A percentile compares a stretch with the other conserved stretches of the same genome.
These are phyloP conservation scores for Ambastaia sidthimunki DNA, from an alignment of 2,797 vertebrate genomes.

Conservation along the genomic window DNA sequence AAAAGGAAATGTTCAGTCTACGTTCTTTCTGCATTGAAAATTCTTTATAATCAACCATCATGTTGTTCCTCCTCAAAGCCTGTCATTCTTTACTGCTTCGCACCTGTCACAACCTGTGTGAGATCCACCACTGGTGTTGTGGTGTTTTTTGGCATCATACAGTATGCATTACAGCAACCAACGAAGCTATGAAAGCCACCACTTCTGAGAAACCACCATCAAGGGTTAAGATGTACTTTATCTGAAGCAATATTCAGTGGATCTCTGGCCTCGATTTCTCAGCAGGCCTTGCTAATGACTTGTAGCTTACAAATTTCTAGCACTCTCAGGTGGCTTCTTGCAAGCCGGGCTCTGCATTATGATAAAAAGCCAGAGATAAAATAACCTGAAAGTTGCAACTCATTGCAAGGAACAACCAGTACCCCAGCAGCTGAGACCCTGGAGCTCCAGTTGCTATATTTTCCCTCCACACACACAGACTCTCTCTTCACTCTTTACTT, in stretches of 20 bases:
- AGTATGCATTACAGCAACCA: slow-evolving; percentile 67
- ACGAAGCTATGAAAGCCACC: slow-evolving; percentile 67
- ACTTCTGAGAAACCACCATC: slow-evolving; percentile 58
- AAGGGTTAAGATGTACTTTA: slow-evolving; percentile 77
- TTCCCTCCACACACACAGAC: slow-evolving; percentile 65
- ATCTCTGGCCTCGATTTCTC: slow-evolving; percentile 78
- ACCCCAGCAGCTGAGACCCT: slow-evolving; percentile 93
- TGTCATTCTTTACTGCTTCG: slow-evolving; percentile 33
- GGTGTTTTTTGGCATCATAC: slow-evolving; percentile 64
- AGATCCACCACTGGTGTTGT: slow-evolving; percentile 36
- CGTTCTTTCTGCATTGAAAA: neutral
- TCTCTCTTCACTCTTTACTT: slow-evolving; percentile 71
- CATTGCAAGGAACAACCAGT: slow-evolving; percentile 87
- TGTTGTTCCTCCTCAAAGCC: slow-evolving; percentile 26
- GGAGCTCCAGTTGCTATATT: slow-evolving; percentile 76
- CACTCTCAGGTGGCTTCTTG: slow-evolving; percentile 97
- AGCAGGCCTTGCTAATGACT: slow-evolving; percentile 92
- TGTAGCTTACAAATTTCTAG: slow-evolving; percentile 91
- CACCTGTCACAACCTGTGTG: slow-evolving; percentile 57
- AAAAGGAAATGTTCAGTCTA: neutral
- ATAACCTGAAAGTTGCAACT: slow-evolving; percentile 99
- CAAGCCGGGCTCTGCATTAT: slow-evolving; percentile 88
- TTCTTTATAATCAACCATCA: slow-evolving; percentile 4
- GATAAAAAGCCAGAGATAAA: slow-evolving; percentile 99
- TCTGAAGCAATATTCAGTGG: slow-evolving; percentile 80